phyloP scores from a whole-genome alignment of 2,888 invertebrate species.

The Chrysomela aeneicollis region DNA sequence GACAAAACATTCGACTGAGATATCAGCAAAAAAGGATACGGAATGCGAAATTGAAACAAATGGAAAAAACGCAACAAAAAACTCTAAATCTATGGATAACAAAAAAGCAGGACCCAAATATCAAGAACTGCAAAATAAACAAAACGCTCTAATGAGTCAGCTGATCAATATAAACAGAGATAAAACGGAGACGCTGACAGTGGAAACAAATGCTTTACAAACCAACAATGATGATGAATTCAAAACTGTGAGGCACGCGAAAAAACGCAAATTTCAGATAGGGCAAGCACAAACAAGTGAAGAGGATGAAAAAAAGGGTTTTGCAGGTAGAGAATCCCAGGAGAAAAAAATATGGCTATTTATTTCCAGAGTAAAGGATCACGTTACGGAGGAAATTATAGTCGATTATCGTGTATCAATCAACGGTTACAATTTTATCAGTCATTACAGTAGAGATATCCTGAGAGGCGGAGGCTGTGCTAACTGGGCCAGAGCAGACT shows the following conservation, averaged over 20 bases:
- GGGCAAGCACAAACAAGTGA: not conserved
- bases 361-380: conserved; percentile 11
- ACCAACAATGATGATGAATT: not conserved
- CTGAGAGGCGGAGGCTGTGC: too few relatives aligned
- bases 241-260: too few relatives aligned
- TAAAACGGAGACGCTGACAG: conserved; percentile 6
- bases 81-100: conserved; percentile 3
- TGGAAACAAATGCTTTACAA: not conserved
- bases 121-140: conserved; percentile 14
- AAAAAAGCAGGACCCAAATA: conserved; percentile 7
- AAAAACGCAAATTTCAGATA: not conserved
- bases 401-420: conserved; percentile 1
- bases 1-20: conserved; percentile 4
- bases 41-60: conserved; percentile 13
- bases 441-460: too few relatives aligned
- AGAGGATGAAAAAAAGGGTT: not conserved
- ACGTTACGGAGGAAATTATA: conserved; percentile 12
- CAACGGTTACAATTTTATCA: too few relatives aligned
- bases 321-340: not conserved
- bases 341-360: conserved; percentile 7
- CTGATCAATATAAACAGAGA: conserved; percentile 17
- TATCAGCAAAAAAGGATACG: conserved; percentile 6
- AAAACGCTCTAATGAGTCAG: conserved; percentile 8
- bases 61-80: conserved; percentile 16
- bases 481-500: too few relatives aligned